These are phyloP conservation scores for Notothenia coriiceps DNA, from an alignment of 2,113 vertebrate species.

Conservation along the genomic window DNA sequence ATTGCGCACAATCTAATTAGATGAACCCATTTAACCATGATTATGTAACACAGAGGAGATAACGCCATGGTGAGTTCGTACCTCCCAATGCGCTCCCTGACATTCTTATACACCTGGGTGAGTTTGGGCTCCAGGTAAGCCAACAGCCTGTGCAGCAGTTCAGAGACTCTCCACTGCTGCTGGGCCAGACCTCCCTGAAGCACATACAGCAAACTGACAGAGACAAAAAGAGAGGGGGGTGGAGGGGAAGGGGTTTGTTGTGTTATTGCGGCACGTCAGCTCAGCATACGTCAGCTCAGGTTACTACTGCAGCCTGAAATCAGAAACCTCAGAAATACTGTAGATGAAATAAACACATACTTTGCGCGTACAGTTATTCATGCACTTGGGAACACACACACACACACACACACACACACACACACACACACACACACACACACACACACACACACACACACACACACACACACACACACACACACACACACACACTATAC, in stretches of 20 bases:
- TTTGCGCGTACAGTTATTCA: not conserved
- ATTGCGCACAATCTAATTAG: constrained; percentile 25
- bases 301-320: constrained; percentile 62
- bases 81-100: constrained; percentile 97
- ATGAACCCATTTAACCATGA: constrained; percentile 21
- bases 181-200: constrained; percentile 97
- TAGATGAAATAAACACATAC: constrained; percentile 14
- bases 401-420: constrained; percentile 31
- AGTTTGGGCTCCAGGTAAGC: constrained; percentile 97
- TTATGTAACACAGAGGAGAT: constrained; percentile 35
- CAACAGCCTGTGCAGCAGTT: constrained; percentile 92
- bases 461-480: not conserved
- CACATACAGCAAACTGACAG: constrained; percentile 91
- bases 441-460: not conserved
- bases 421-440: constrained; percentile 8
- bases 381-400: constrained; percentile 15
- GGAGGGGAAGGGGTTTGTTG: not conserved
- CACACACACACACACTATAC: too few relatives aligned
- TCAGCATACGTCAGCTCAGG: constrained; percentile 53
- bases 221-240: constrained; percentile 15
- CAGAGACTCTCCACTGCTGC: constrained; percentile 97
- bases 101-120: constrained; percentile 98
- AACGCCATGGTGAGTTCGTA: constrained; percentile 64
- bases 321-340: constrained; percentile 53
- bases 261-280: constrained; percentile 48